phyloP scores from a whole-genome alignment of 1,140 invertebrate species.

The Neocloeon triangulifer region DNA sequence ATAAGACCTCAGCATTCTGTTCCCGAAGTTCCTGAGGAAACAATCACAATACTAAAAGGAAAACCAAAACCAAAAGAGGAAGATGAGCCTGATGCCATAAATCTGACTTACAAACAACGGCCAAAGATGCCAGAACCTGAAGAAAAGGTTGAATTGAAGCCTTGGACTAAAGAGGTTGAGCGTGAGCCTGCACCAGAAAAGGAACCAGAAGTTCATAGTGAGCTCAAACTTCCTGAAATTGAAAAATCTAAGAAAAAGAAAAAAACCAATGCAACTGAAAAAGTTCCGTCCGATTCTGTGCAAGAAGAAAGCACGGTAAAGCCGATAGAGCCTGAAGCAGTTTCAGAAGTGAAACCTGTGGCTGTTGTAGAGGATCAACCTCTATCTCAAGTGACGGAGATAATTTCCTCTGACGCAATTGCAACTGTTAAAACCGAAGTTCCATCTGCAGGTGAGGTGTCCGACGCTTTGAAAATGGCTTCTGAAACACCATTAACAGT shows the following conservation, averaged over 20 bases:
- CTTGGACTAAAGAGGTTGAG: conserved; percentile 3
- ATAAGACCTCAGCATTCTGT: conserved; percentile 10
- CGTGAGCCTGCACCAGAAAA: neutral
- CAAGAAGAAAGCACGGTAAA: conserved; percentile 9
- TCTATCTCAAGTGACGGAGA: too few relatives aligned
- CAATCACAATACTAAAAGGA: conserved; percentile 10
- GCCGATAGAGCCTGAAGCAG: conserved; percentile 3
- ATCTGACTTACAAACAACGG: neutral
- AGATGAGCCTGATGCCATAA: neutral
- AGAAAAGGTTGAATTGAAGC: conserved; percentile 7
- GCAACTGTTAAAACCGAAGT: too few relatives aligned
- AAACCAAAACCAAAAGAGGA: neutral
- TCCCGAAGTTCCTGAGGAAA: conserved; percentile 4
- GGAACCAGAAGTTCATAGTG: conserved; percentile 2
- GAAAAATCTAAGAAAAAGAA: conserved; percentile 5
- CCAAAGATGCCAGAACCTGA: conserved; percentile 3
- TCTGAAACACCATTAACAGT: too few relatives aligned
- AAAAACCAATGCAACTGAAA: conserved; percentile 9
- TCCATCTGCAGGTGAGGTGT: too few relatives aligned
- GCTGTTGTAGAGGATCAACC: too few relatives aligned
- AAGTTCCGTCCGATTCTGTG: conserved; percentile 8
- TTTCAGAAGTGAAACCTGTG: conserved; percentile 13
- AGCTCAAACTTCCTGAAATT: neutral
- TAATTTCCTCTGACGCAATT: too few relatives aligned
- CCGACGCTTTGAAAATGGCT: too few relatives aligned